phyloP scores from a whole-genome alignment of 2,113 vertebrate species.

The Pedetes capensis region DNA sequence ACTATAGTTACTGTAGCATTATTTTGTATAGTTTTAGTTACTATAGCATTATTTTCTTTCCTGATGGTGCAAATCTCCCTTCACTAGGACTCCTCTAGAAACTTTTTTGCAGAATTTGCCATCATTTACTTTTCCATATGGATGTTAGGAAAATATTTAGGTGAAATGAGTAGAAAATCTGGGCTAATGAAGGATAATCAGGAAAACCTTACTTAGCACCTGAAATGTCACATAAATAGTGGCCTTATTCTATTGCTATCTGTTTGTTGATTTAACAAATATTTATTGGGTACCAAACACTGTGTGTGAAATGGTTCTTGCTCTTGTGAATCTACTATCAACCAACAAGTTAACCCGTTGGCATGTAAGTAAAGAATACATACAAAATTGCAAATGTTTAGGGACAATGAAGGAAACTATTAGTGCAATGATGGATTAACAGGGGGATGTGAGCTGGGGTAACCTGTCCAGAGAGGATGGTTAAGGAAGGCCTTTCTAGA shows the following conservation, averaged over 20 bases:
- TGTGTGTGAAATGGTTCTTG: neutral
- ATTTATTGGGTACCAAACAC: neutral
- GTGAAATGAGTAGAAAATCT: conserved; percentile 16
- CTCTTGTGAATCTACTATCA: neutral
- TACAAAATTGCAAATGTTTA: neutral
- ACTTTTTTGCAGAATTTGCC: neutral
- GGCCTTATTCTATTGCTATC: neutral
- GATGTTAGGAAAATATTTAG: neutral
- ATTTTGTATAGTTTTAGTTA: conserved; percentile 31
- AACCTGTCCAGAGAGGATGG: neutral
- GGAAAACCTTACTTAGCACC: neutral
- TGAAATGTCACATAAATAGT: neutral
- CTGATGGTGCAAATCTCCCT: neutral
- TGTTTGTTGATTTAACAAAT: neutral
- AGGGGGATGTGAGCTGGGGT: neutral
- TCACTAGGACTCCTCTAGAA: neutral
- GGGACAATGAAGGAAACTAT: neutral
- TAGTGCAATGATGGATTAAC: neutral
- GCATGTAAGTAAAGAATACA: neutral
- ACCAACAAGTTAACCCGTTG: neutral
- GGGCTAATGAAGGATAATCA: neutral
- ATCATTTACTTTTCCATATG: neutral
- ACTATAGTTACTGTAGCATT: neutral
- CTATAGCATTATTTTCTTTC: conserved; percentile 3
- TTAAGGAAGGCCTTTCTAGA: neutral